phyloP scores from a whole-genome alignment of 30 jellyfish, hydroid and myxozoan genomes.

The Hydractinia echinata region DNA sequence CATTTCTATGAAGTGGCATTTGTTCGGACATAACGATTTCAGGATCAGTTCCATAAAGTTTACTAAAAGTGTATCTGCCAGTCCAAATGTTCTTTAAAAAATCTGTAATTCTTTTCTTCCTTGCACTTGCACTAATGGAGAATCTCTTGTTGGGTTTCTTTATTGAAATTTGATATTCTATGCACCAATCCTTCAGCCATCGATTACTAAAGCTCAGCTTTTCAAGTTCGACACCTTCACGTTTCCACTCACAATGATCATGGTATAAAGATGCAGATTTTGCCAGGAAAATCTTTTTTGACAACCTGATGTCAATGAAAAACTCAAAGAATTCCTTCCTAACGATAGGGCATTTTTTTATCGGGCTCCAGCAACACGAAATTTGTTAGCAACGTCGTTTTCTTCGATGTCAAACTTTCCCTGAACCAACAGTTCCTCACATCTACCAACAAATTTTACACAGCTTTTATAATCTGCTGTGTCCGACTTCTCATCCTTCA shows the following conservation, averaged over 20 bases:
- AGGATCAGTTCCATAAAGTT: conserved; percentile 20
- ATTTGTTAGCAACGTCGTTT: conserved; percentile 8
- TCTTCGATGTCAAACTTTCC: conserved; percentile 14
- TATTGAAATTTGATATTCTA: conserved; percentile 22
- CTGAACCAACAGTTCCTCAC: conserved; percentile 26
- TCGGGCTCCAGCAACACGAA: conserved; percentile 20
- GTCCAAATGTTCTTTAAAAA: conserved; percentile 28
- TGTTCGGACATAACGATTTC: conserved; percentile 25
- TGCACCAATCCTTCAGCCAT: conserved; percentile 34
- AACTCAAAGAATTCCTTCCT: conserved; percentile 20
- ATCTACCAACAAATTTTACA: conserved; percentile 21
- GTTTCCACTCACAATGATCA: conserved; percentile 26
- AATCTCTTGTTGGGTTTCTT: no score
- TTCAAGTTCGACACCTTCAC: conserved; percentile 21
- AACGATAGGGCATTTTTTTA: conserved; percentile 6
- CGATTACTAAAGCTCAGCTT: conserved; percentile 25
- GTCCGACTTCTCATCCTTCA: no score
- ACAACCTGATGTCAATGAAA: conserved; percentile 28
- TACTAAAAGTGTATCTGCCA: conserved; percentile 1
- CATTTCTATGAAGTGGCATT: conserved; percentile 30
- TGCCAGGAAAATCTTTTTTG: conserved; percentile 25
- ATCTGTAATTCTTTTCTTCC: conserved; percentile 22
- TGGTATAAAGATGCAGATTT: conserved; percentile 17
- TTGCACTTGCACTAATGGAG: conserved; percentile 16
- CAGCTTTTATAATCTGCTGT: no score